Base-by-base conservation (phyloP, 1,140 invertebrate genomes). In the Agrypnia vestita region DNA sequence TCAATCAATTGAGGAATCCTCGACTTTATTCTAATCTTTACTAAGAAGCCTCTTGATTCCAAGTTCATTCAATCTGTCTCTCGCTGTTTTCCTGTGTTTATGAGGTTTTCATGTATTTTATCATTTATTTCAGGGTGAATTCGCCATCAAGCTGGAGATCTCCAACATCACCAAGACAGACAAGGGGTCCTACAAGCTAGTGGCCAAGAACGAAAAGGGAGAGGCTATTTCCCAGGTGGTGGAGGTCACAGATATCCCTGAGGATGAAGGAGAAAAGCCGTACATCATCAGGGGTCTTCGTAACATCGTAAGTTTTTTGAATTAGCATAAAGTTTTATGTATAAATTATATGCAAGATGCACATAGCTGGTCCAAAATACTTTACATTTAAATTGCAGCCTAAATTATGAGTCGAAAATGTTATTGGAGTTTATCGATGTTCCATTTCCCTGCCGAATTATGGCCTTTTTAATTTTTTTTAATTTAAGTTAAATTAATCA, bases 191-290 rank as follows among this genome's bases (percentile, higher is more conserved):
- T 98, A 98, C 85, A 97, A 97, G 88, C 89, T 98, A 79, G 93
- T 97, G 0, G 97, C 96, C 8, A 96, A 95, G 85, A 98, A 98
- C 85, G 96, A 97, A 85, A 97, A 97, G 87, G 97, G 97, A 80
- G 96, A 97, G 90, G 96, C 95, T 0, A 94, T 94, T 43, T 97
- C 96, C n/a, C 95, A 97, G 87, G 91, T 93, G 73, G 96, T 98
- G 0, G 94, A 96, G 88, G 93, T 98, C 11, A 93, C 93, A 49
- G 95, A 97, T 84, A 93, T 97, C 84, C 94, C 94, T 7, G 93
- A 93, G 84, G 93, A 95, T 83, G 91, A 92, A 85, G 93, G 93
- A 72, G 92, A 93, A 53, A 94, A 93, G 84, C 93, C 93, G 10
- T 92, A 93, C 85, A 93, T 97, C 84, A 91, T 91, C 61, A 93